These are phyloP conservation scores for Orchesellides sinensis DNA, from an alignment of 2,888 invertebrate species.

Conservation along the genomic window DNA sequence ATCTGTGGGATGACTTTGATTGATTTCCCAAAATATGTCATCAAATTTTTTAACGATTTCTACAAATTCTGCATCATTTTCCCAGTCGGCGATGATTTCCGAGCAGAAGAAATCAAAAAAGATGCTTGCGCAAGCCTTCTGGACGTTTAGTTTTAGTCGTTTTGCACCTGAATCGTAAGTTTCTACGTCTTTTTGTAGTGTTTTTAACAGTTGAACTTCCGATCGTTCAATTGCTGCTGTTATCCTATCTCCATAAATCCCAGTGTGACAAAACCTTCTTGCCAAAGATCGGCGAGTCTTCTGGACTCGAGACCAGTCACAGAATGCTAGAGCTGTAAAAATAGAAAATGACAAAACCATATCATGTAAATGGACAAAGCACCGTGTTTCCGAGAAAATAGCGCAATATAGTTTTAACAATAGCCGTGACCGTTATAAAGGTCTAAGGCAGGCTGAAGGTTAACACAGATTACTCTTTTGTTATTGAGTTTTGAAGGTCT, in stretches of 20 bases:
- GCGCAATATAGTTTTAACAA: constrained; percentile 55
- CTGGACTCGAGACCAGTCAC: constrained; percentile 92
- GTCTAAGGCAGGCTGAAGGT: constrained; percentile 65
- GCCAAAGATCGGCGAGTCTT: constrained; percentile 87
- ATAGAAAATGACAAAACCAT: constrained; percentile 64
- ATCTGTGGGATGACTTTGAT: constrained; percentile 91
- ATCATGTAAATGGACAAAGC: constrained; percentile 4
- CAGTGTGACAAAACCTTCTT: constrained; percentile 83
- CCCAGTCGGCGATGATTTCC: constrained; percentile 84
- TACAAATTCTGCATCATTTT: constrained; percentile 79
- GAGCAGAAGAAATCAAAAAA: constrained; percentile 92
- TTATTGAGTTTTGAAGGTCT: constrained; percentile 54
- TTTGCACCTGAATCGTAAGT: constrained; percentile 22
- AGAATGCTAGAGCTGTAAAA: constrained; percentile 88
- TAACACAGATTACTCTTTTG: constrained; percentile 69
- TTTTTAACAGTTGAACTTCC: constrained; percentile 49
- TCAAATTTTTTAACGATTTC: constrained; percentile 86
- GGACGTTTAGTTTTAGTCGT: constrained; percentile 83
- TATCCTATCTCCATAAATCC: constrained; percentile 68
- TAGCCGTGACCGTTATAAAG: constrained; percentile 68
- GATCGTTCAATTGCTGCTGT: constrained; percentile 62
- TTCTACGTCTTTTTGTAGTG: constrained; percentile 42
- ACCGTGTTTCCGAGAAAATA: constrained; percentile 56
- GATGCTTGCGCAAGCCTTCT: constrained; percentile 89
- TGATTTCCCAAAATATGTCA: constrained; percentile 94